Evolutionary conservation across 2,797 vertebrate genomes (phyloP), one percentile per base, ranked within the genome.

Genomic region (Cryptoblepharus egeriae): DNA sequence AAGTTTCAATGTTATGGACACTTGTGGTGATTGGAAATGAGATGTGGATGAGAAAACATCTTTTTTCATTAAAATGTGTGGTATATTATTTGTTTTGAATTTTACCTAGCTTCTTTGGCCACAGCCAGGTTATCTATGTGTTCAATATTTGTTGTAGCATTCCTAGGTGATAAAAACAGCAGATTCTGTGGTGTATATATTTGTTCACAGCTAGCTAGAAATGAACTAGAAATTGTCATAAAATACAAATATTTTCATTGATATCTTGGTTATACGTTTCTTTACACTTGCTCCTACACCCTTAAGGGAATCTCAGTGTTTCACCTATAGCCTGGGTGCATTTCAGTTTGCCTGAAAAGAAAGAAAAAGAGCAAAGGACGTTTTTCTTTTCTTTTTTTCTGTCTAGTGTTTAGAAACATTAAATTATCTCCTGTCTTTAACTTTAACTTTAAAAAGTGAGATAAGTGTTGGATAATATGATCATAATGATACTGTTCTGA

Each of bases 141-240:
- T 45, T 75, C 35, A 70, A 11, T 3, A 18, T 2, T 18, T 57
- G 0, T 71, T 72, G 52, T 68, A 39, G 26, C 73, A 52, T 85
- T 61, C 5, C 37, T 61, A 24, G 63, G 3, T 70, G 45, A 76
- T 60, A 52, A 64, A 12, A 73, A 5, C 1, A 57, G 5, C 16
- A 70, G 1, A 30, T 18, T 72, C 0, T 35, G 2, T 42, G 69
- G 13, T 52, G 1, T 77, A 1, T 9, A 75, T 84, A 84, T 32
- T 64, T 77, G 42, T 35, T 22, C n/a, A 65, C 16, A 5, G 39
- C 4, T 61, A 74, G 10, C 45, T 35, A 30, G 64, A 76, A 83
- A 89, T 13, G 72, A 81, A 26, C 65, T 85, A 67, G 64, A 82
- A 45, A 13, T n/a, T 75, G 0, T 72, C 30, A 77, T 30, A 18